These are phyloP conservation scores for Caranx ignobilis DNA, from an alignment of 2,113 vertebrate genomes.

Conservation along the genomic window DNA sequence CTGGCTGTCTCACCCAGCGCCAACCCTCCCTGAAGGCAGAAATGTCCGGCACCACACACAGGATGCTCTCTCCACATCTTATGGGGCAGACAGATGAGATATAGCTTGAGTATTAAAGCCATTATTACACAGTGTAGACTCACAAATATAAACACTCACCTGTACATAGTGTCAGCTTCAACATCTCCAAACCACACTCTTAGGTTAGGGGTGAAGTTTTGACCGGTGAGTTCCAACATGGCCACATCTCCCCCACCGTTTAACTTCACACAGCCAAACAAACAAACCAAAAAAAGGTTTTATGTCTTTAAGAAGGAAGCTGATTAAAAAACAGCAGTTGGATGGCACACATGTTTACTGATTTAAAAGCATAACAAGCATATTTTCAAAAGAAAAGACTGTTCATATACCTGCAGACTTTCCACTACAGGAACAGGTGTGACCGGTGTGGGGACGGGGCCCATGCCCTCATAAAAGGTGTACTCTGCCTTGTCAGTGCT, in stretches of 20 bases:
- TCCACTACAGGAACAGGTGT: constrained; percentile 98
- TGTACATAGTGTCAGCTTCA: constrained; percentile 99
- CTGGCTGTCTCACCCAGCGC: constrained; percentile 97
- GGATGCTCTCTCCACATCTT: constrained; percentile 96
- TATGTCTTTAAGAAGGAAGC: neutral
- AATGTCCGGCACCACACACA: constrained; percentile 98
- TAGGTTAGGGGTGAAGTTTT: constrained; percentile 97
- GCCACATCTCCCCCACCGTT: constrained; percentile 97
- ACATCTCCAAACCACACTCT: constrained; percentile 98
- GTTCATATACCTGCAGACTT: constrained; percentile 83
- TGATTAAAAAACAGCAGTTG: neutral
- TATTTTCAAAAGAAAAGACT: neutral
- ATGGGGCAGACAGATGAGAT: neutral
- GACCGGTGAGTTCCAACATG: constrained; percentile 98
- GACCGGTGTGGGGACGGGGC: constrained; percentile 93
- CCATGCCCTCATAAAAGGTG: constrained; percentile 98
- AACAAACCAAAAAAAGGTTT: neutral
- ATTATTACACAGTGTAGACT: neutral
- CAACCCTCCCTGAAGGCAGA: constrained; percentile 98
- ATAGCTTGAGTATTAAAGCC: neutral
- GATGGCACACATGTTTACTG: neutral
- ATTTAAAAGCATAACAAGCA: neutral
- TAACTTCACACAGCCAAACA: constrained; percentile 80
- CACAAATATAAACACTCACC: constrained; percentile 73
- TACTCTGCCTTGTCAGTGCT: constrained; percentile 99